Evolutionary conservation across 2,888 invertebrate species (phyloP).

Genomic region (Drosophila mulleri): DNA sequence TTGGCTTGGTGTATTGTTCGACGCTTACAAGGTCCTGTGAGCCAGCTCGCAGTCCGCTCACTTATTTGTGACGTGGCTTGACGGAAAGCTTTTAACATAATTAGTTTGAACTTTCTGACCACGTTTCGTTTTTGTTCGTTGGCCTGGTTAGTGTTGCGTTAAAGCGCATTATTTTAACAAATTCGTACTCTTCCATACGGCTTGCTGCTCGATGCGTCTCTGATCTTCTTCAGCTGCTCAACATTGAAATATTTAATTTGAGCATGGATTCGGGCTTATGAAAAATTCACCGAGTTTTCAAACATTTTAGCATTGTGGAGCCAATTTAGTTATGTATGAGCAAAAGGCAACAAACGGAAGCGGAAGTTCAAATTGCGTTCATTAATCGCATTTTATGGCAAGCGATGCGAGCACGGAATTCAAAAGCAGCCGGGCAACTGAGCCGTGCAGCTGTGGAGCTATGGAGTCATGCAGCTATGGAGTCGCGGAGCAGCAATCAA

Average conservation of each 20-base stretch:
- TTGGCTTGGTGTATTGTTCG: conserved; percentile 60
- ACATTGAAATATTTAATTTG: conserved; percentile 4
- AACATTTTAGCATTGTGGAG: conserved; percentile 11
- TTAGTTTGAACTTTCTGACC: conserved; percentile 84
- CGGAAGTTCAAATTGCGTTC: conserved; percentile 57
- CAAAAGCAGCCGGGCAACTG: conserved; percentile 35
- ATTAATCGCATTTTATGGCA: conserved; percentile 57
- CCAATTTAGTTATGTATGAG: conserved; percentile 25
- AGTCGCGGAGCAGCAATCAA: conserved; percentile 18
- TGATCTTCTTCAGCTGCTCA: conserved; percentile 18
- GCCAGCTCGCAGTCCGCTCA: conserved; percentile 32
- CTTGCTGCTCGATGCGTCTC: neutral
- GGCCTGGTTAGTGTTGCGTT: conserved; percentile 83
- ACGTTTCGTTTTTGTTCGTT: conserved; percentile 84
- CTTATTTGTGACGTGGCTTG: conserved; percentile 63
- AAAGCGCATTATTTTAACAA: conserved; percentile 64
- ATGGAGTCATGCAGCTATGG: neutral
- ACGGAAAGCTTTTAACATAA: conserved; percentile 84
- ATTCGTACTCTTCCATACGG: conserved; percentile 15
- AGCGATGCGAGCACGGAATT: conserved; percentile 42
- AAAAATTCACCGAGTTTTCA: conserved; percentile 7
- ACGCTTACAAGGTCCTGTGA: conserved; percentile 28
- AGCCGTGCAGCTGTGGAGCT: neutral
- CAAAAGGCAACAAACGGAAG: conserved; percentile 32
- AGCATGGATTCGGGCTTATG: neutral